Evolutionary conservation across 2,888 invertebrate genomes (phyloP).

Genomic region (Drosophila helvetica): DNA sequence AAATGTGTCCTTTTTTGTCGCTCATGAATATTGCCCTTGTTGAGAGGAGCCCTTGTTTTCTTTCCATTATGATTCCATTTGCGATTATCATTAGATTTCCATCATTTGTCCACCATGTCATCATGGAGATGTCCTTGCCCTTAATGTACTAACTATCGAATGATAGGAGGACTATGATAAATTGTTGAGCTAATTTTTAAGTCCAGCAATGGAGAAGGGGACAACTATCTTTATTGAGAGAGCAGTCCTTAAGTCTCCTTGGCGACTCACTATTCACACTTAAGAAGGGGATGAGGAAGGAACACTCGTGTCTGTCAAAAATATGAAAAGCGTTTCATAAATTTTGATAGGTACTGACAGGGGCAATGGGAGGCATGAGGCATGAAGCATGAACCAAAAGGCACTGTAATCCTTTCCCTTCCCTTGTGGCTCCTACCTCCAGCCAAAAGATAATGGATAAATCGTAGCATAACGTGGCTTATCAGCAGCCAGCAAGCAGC

Average conservation of each 20-base stretch:
- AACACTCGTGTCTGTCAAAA: conserved; percentile 55
- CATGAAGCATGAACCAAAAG: neutral
- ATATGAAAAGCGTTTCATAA: conserved; percentile 52
- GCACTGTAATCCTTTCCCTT: conserved; percentile 25
- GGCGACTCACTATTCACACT: conserved; percentile 34
- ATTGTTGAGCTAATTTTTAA: conserved; percentile 14
- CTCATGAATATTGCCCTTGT: conserved; percentile 2
- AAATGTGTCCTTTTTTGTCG: too few species aligned
- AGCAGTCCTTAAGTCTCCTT: conserved; percentile 3
- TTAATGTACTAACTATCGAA: conserved; percentile 23
- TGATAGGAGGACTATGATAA: conserved; percentile 25
- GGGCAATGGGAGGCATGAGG: neutral
- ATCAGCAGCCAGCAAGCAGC: conserved; percentile 49
- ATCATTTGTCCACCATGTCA: conserved; percentile 27
- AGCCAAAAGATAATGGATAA: conserved; percentile 42
- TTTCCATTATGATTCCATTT: conserved; percentile 16
- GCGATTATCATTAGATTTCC: conserved; percentile 31
- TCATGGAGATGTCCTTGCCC: neutral
- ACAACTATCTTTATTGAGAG: neutral
- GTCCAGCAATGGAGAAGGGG: too few species aligned
- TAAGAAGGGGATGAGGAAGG: conserved; percentile 12
- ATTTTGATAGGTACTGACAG: conserved; percentile 30
- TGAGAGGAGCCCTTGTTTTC: conserved; percentile 1
- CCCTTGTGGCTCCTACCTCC: conserved; percentile 20
- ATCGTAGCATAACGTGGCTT: conserved; percentile 63